These are phyloP conservation scores for Cerceris ruficornis DNA, from an alignment of 2,888 invertebrate species.

Conservation along the genomic window DNA sequence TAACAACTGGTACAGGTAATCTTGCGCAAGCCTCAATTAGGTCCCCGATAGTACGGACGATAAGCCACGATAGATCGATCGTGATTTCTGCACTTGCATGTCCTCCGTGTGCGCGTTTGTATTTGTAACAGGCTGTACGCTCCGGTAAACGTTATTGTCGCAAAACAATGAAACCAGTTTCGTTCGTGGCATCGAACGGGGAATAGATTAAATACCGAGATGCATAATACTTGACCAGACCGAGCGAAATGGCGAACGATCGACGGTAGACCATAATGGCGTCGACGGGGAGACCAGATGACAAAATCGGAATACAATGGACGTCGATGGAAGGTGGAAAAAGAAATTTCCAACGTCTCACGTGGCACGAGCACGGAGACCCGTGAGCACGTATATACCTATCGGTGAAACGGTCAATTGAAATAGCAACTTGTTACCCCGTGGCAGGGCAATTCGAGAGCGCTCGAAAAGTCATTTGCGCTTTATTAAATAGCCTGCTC, in stretches of 20 bases:
- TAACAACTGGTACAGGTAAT: constrained; percentile 51
- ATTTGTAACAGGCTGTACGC: constrained; percentile 45
- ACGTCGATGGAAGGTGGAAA: no score
- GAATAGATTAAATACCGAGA: constrained; percentile 22
- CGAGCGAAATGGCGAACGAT: constrained; percentile 19
- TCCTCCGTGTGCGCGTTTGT: constrained; percentile 36
- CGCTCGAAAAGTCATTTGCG: background rate
- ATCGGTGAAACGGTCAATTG: background rate
- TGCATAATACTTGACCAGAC: constrained; percentile 8
- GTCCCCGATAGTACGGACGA: constrained; percentile 36
- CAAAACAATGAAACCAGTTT: constrained; percentile 51
- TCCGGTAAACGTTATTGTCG: constrained; percentile 33
- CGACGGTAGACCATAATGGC: background rate
- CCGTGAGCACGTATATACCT: no score
- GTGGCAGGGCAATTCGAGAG: background rate
- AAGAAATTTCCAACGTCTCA: no score
- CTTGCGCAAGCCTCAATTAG: constrained; percentile 63
- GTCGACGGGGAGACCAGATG: constrained; percentile 3
- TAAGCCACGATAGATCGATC: constrained; percentile 53
- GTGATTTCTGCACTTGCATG: constrained; percentile 59
- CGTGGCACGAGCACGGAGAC: no score
- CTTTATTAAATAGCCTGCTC: background rate
- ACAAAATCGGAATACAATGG: no score
- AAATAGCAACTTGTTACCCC: background rate
- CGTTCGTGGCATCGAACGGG: constrained; percentile 31